Percentiles rank a stretch among this genome's conserved stretches.
phyloP scores from a whole-genome alignment of 2,113 vertebrate species.

The Pangasianodon hypophthalmus region DNA sequence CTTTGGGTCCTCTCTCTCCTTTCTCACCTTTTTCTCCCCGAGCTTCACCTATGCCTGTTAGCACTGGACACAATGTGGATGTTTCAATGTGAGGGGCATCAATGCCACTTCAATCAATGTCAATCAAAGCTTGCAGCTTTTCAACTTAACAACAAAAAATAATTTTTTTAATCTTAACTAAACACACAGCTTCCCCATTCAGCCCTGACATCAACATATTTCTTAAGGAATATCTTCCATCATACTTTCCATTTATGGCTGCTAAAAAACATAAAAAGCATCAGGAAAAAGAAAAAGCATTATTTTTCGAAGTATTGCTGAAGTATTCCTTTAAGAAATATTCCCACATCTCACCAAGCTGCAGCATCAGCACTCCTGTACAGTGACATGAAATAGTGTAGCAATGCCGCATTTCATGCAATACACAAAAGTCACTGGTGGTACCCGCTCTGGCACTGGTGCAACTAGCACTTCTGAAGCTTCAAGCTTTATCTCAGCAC shows the following conservation, averaged over 20 bases:
- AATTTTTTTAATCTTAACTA: background rate
- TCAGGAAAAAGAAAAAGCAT: background rate
- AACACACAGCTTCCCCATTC: conserved; percentile 9
- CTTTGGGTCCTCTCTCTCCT: conserved; percentile 72
- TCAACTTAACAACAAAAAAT: background rate
- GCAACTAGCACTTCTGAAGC: background rate
- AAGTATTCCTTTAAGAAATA: conserved; percentile 35
- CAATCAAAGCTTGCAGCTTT: background rate
- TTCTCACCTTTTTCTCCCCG: conserved; percentile 76
- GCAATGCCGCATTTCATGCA: conserved; percentile 31
- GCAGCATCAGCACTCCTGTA: conserved; percentile 32
- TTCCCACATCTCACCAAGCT: conserved; percentile 9
- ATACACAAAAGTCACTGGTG: conserved; percentile 12
- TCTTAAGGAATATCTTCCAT: conserved; percentile 21
- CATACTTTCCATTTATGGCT: background rate
- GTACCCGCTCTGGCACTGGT: background rate
- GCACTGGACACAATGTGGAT: background rate
- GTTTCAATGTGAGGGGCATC: background rate
- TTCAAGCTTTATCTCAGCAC: conserved; percentile 28
- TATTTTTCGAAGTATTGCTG: background rate
- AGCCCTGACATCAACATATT: conserved; percentile 15
- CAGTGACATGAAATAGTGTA: background rate
- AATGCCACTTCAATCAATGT: background rate
- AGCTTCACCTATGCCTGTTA: conserved; percentile 34
- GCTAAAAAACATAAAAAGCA: background rate